Evolutionary conservation across 2,113 vertebrate species (phyloP).

Genomic region (Pangasianodon hypophthalmus): DNA sequence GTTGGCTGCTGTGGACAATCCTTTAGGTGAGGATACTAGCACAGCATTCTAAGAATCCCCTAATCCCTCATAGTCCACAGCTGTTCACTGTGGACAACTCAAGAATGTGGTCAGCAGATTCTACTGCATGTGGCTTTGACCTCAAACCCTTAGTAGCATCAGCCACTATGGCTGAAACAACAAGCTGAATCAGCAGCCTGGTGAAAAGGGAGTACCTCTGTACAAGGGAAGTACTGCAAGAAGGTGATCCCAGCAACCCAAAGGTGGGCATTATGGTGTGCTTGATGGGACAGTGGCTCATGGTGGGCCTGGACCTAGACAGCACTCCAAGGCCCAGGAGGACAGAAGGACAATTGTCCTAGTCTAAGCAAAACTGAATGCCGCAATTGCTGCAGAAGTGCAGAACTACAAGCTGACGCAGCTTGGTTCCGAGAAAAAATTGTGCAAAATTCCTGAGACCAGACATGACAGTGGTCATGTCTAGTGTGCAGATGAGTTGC

Average conservation of each 20-base stretch:
- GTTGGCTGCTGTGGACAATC: not conserved
- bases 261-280: not conserved
- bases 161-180: not conserved
- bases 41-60: not conserved
- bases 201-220: not conserved
- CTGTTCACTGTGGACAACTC: not conserved
- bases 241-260: not conserved
- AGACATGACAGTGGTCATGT: not conserved
- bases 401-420: not conserved
- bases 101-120: conserved; percentile 20
- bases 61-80: conserved; percentile 16
- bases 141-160: conserved; percentile 2
- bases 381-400: not conserved
- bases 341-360: not conserved
- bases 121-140: not conserved
- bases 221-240: not conserved
- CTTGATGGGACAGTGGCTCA: not conserved
- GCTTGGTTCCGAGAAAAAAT: not conserved
- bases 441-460: not conserved
- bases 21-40: conserved; percentile 11
- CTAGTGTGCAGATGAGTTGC: not conserved
- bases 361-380: not conserved
- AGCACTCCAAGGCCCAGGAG: not conserved
- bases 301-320: not conserved
- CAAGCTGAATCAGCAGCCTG: not conserved